Conservation (phyloP, 92 coral and sea anemone species). For the Epizoanthus scotinus region DNA sequence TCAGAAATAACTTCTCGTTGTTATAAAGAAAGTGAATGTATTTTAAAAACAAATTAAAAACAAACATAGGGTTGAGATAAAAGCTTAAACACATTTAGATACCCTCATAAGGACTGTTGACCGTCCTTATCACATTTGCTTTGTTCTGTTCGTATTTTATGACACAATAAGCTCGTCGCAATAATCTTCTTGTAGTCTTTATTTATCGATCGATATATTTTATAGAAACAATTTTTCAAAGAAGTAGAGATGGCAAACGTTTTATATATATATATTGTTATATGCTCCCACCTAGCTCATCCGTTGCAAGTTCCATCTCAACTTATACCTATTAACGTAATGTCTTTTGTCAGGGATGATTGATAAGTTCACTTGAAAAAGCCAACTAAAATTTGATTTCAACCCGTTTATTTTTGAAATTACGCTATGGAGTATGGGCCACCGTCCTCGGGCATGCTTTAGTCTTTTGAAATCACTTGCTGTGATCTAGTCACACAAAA, state of each 20-base stretch:
- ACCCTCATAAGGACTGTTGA: no score
- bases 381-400: not conserved
- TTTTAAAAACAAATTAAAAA: slow-evolving; percentile 16
- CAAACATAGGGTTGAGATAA: not conserved
- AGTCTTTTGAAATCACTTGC: not conserved
- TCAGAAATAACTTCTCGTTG: not conserved
- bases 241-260: no score
- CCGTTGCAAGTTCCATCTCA: not conserved
- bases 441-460: no score
- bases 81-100: no score
- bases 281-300: not conserved
- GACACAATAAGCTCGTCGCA: not conserved
- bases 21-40: not conserved
- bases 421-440: no score
- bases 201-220: not conserved
- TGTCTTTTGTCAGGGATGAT: not conserved
- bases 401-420: not conserved
- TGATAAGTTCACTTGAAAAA: not conserved
- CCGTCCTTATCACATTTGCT: not conserved
- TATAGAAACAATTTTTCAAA: not conserved
- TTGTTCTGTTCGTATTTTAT: not conserved
- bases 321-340: not conserved
- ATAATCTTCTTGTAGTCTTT: not conserved
- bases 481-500: not conserved
- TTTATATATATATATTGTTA: not conserved